Conservation (phyloP, 1,140 invertebrate genomes). For the Pseudoatta argentina region DNA sequence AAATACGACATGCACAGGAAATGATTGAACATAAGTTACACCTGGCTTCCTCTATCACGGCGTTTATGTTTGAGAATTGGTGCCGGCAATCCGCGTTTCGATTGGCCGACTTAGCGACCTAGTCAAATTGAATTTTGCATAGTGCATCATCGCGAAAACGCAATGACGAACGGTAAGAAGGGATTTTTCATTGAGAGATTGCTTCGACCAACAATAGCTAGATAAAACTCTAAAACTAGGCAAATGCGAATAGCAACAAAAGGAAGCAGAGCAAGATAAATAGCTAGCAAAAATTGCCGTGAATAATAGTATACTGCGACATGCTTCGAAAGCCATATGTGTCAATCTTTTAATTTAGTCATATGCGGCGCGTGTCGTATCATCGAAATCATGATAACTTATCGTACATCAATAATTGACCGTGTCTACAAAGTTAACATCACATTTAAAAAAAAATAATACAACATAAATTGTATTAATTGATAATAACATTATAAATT, state of each 20-base stretch:
- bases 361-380: neutral
- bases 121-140: slow-evolving; percentile 62
- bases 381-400: neutral
- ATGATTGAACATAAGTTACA: slow-evolving; percentile 71
- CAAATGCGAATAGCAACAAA: neutral
- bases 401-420: neutral
- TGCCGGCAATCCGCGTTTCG: slow-evolving; percentile 59
- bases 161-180: neutral
- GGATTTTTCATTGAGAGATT: neutral
- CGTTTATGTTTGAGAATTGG: slow-evolving; percentile 66
- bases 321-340: slow-evolving; percentile 36
- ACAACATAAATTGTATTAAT: neutral
- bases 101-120: slow-evolving; percentile 61
- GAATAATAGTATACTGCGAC: slow-evolving; percentile 19
- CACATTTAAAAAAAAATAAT: neutral
- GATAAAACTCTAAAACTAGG: slow-evolving; percentile 33
- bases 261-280: slow-evolving; percentile 50
- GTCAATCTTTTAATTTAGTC: neutral
- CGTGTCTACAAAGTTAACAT: neutral
- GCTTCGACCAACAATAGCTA: slow-evolving; percentile 1
- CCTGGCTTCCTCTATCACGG: slow-evolving; percentile 71
- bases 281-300: slow-evolving; percentile 39
- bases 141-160: slow-evolving; percentile 20
- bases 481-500: neutral
- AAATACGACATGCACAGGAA: slow-evolving; percentile 66